Evolutionary conservation across 2,113 vertebrate species (phyloP), one percentile per base, ranked within the genome.

Genomic region (Upupa epops): DNA sequence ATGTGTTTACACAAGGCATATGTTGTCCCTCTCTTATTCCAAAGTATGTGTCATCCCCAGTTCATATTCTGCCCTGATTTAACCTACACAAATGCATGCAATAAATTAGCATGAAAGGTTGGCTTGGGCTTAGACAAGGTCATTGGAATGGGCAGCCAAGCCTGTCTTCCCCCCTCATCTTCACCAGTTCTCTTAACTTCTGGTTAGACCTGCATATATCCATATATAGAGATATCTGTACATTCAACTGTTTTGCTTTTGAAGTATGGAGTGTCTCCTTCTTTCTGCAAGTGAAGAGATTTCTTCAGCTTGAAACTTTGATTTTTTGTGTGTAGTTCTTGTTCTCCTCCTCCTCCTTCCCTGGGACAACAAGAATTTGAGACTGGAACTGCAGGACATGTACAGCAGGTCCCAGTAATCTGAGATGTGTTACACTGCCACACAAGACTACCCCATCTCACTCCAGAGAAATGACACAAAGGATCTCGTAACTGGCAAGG

Each of bases 401-500:
- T 2, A 21, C 11, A 54, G 46, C 40, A 76, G 55, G 17, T 21
- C 36, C 31, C 18, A 37, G 1, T 19, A 16, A 42, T 29, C 58
- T 28, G 32, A 64, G 40, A 37, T 1, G 7, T 24, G 21, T 83
- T 69, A 51, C 42, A 9, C 32, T 40, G 24, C 34, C 3, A 16
- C 14, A 19, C 32, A 11, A 70, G 8, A 17, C 32, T n/a, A 13
- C 19, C 6, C 5, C 2, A 0, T 51, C 70, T 66, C 22, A 3
- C 31, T 42, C 34, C 20, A 61, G 55, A 21, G 12, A 37, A 83
- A 22, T 31, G 40, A 66, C 40, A 28, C 55, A 66, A 45, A 68
- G 13, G 69, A 2, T 36, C 11, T 31, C 61, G 12, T 51, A 36
- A 31, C 17, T 58, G 48, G 31, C 4, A 1, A 75, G 29, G 31